phyloP scores from a whole-genome alignment of 2,113 vertebrate species.

The Paedocypris sp. region DNA sequence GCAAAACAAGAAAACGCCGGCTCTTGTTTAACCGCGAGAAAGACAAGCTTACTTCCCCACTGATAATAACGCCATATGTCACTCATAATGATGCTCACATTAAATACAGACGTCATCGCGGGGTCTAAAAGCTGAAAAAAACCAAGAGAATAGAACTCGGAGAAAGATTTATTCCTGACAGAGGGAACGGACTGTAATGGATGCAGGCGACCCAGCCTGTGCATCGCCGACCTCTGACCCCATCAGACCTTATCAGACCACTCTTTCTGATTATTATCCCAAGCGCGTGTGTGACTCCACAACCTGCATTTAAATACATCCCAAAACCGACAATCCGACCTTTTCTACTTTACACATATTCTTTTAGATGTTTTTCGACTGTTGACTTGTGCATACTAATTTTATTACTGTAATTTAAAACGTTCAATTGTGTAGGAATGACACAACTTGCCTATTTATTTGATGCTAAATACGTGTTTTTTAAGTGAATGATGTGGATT shows the following conservation, averaged over 20 bases:
- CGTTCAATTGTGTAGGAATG: too few relatives aligned
- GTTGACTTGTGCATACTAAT: too few relatives aligned
- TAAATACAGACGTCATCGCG: background rate
- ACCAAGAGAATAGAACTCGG: background rate
- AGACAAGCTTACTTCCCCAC: background rate
- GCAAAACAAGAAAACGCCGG: background rate
- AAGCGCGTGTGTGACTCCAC: background rate
- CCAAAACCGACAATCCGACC: too few relatives aligned
- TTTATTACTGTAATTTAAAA: too few relatives aligned
- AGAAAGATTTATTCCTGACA: background rate
- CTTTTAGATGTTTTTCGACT: too few relatives aligned
- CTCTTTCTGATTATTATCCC: slow-evolving; percentile 13
- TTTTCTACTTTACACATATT: too few relatives aligned
- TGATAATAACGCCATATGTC: slow-evolving; percentile 3
- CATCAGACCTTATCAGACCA: slow-evolving; percentile 6
- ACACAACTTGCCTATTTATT: too few relatives aligned
- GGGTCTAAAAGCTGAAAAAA: background rate
- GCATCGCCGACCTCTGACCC: background rate
- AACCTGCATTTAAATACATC: background rate
- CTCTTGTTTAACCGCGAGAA: background rate
- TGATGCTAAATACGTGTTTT: too few relatives aligned
- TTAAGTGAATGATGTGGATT: too few relatives aligned
- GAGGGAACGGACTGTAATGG: slow-evolving; percentile 38
- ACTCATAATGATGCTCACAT: slow-evolving; percentile 5
- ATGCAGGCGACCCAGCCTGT: slow-evolving; percentile 5